Evolutionary conservation across 2,888 invertebrate species (phyloP).

Genomic region (Synergus umbraculus): DNA sequence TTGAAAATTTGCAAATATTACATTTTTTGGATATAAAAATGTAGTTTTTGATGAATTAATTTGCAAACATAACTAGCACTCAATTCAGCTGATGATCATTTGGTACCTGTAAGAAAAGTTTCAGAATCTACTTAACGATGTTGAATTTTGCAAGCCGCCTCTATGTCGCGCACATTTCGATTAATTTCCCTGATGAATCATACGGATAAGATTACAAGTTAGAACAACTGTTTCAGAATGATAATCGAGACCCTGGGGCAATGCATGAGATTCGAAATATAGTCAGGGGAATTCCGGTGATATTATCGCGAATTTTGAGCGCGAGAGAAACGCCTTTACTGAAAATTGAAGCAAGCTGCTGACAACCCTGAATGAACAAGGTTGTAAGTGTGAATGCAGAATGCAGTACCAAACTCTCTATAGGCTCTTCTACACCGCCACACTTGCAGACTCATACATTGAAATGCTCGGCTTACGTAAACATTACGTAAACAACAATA

Average conservation of each 20-base stretch:
- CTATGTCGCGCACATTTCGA: conserved; percentile 10
- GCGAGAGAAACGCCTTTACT: conserved; percentile 19
- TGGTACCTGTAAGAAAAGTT: neutral
- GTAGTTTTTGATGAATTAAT: neutral
- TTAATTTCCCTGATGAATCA: conserved; percentile 35
- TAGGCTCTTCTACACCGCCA: conserved; percentile 43
- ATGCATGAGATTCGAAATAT: conserved; percentile 22
- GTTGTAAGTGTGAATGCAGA: conserved; percentile 3
- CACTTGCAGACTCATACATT: conserved; percentile 43
- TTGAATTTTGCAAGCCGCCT: neutral
- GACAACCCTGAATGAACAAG: conserved; percentile 19
- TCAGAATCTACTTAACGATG: neutral
- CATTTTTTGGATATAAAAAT: neutral
- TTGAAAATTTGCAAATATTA: too few relatives aligned
- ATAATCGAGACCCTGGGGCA: conserved; percentile 19
- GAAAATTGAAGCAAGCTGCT: conserved; percentile 35
- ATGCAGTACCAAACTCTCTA: neutral
- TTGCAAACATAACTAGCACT: neutral
- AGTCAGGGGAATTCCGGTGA: conserved; percentile 17
- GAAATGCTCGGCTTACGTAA: conserved; percentile 68
- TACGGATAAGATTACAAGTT: conserved; percentile 36
- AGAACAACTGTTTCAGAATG: conserved; percentile 31
- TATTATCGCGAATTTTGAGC: conserved; percentile 30
- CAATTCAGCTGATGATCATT: neutral
- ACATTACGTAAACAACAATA: conserved; percentile 75